A percentile compares a stretch with the other conserved stretches of the same genome.
These are phyloP conservation scores for Albula glossodonta DNA, from an alignment of 2,113 vertebrate species.

Conservation along the genomic window DNA sequence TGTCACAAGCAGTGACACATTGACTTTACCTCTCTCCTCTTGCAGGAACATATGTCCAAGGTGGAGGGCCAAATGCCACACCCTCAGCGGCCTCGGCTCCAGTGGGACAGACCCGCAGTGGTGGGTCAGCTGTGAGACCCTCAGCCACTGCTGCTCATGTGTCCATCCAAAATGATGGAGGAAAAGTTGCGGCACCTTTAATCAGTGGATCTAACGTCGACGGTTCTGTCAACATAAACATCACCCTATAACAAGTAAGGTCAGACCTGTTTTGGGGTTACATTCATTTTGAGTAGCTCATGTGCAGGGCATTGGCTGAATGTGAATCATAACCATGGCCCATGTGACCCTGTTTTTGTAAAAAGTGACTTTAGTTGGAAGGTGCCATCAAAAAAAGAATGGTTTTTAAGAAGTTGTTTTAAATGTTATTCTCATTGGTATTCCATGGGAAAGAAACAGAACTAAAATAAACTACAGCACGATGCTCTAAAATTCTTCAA, in stretches of 20 bases:
- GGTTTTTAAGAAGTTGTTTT: too few species aligned
- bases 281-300: neutral
- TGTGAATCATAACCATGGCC: neutral
- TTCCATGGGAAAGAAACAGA: too few species aligned
- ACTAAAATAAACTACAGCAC: too few species aligned
- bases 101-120: neutral
- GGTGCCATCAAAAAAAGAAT: too few species aligned
- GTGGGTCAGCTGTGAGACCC: neutral
- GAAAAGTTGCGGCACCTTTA: neutral
- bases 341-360: neutral
- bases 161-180: neutral
- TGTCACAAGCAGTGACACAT: too few species aligned
- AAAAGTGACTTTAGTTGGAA: neutral
- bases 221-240: neutral
- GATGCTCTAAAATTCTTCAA: too few species aligned
- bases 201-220: neutral
- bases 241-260: neutral
- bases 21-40: too few species aligned
- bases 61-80: too few species aligned
- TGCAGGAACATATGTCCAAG: too few species aligned
- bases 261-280: neutral
- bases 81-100: neutral
- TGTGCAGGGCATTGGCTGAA: neutral
- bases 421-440: too few species aligned
- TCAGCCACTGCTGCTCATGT: neutral